Base-by-base conservation (phyloP, 2,797 vertebrate genomes). In the Gallinago nigripennis region DNA sequence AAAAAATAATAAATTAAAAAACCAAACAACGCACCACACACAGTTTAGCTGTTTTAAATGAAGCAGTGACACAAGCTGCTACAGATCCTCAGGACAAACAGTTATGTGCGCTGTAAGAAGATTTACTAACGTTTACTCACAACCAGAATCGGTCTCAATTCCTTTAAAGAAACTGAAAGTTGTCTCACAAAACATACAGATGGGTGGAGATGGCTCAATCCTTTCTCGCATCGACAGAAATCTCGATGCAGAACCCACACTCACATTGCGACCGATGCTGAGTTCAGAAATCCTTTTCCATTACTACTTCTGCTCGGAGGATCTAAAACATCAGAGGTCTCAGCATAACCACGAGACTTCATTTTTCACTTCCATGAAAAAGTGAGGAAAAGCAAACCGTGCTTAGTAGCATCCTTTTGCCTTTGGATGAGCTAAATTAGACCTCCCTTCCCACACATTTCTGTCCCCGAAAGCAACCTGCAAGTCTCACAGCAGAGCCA, bases 401-500 rank as follows among this genome's bases (percentile, higher is more conserved):
- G 11, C 72, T 92, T 86, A 94, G 80, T 43, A 96, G 88, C 77
- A 82, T 73, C 12, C 21, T 86, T 94, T 58, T 81, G 68, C 82
- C 82, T 91, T 83, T 45, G 43, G 77, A 88, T 86, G 31, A 78
- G 63, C 72, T 93, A 95, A 92, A 92, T 87, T 37, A 65, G 64
- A 91, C 72, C 90, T 89, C 45, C 41, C 82, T 82, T 86, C 91
- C 82, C 85, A 92, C 85, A 53, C 69, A 48, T 88, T 94, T 61
- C 68, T 85, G 68, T 86, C 90, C 91, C 56, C 0, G 0, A 95
- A 90, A 86, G 53, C 87, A 94, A 94, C 82, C 82, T 83, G 39
- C 66, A 95, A 92, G 89, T 92, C 92, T 94, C 94, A 77, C 88
- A 88, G 60, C 70, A 83, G 81, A 90, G 51, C 82, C 43, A 90